Evolutionary conservation across 2,888 invertebrate species (phyloP), one percentile per base, ranked within the genome.

Genomic region (Ischnus inquisitorius): DNA sequence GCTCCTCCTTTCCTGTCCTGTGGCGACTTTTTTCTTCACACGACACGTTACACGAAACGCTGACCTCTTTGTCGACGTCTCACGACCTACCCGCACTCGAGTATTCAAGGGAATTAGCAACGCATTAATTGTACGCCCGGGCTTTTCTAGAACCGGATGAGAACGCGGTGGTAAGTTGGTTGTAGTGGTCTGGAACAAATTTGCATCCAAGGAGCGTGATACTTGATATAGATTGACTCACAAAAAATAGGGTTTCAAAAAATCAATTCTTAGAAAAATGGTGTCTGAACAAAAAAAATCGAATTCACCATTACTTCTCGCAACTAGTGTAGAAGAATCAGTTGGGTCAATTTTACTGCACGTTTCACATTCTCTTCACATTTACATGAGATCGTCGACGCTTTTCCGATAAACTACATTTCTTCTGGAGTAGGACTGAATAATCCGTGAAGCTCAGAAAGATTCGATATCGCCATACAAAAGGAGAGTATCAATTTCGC

Each of bases 101-200:
- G 71, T 68, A 57, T 76, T 46, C 76, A 62, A 76, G 65, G 79
- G 72, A 76, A 79, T 83, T 79, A 83, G 67, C 60, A 16, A 54
- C 41, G 69, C 79, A 79, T 83, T 79, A 72, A 79, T 83, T 76
- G 79, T 76, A 54, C 76, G 71, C 67, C 14, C 22, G 71, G 34
- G 41, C 64, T 48, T 76, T 64, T 48, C 10, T 19, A 48, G 19
- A 41, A 5, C 22, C 16, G 1, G 22, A 25, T 39, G 19, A 46
- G 10, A 4, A 28, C 14, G 2, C 48, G 6, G 48, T 62, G 10
- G 3, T 16, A 14, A 34, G 28, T 39, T 19, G 34, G 16, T 16
- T 46, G 5, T 19, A 43, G 39, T 25, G 43, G 2, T n/a, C 12
- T 14, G 14, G 43, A 19, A 16, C 12, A 46, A 72, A 60, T 60